phyloP scores from a whole-genome alignment of 2,797 vertebrate genomes.

The Enteromius viviparus region DNA sequence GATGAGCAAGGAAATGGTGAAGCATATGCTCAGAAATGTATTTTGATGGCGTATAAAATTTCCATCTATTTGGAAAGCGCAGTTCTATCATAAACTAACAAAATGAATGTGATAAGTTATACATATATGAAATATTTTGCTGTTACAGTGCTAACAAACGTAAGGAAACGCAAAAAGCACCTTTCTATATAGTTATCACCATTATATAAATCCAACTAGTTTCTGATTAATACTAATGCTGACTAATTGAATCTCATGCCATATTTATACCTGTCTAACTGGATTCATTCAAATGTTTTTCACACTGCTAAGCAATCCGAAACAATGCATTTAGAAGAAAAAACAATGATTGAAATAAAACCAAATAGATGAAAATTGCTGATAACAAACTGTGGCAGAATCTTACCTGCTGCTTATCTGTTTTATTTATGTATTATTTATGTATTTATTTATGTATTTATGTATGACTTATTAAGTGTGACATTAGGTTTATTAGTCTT shows the following conservation, averaged over 20 bases:
- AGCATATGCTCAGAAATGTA: neutral
- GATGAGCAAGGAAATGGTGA: neutral
- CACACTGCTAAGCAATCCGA: neutral
- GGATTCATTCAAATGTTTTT: neutral
- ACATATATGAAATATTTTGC: neutral
- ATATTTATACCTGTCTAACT: neutral
- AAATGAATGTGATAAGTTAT: neutral
- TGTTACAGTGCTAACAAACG: neutral
- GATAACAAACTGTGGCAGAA: neutral
- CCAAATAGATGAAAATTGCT: neutral
- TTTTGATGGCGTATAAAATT: neutral
- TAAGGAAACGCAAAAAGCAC: neutral
- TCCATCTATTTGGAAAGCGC: neutral
- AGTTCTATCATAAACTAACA: neutral
- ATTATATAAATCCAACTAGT: neutral
- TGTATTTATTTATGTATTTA: neutral
- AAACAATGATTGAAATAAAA: neutral
- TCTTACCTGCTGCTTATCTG: neutral
- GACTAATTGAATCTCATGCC: neutral
- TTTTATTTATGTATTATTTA: neutral
- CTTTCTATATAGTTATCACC: neutral
- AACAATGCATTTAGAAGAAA: neutral
- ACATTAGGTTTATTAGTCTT: neutral
- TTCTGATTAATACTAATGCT: neutral
- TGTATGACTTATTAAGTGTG: neutral